These are phyloP conservation scores for Dryobotodes eremita DNA, from an alignment of 2,888 invertebrate species.

Conservation along the genomic window DNA sequence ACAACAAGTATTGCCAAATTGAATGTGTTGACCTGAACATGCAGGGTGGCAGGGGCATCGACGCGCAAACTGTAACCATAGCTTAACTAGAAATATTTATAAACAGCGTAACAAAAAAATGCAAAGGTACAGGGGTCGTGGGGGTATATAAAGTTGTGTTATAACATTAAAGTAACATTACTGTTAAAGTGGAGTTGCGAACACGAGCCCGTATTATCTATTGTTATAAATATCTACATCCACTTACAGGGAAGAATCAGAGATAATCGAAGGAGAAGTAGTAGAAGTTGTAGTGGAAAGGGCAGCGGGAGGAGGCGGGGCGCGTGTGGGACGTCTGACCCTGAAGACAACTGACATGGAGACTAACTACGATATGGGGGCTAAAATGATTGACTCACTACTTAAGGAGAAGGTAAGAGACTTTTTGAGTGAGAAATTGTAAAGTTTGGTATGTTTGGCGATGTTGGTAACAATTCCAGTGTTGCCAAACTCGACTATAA, in stretches of 20 bases:
- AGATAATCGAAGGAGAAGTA: constrained; percentile 99
- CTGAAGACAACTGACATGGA: constrained; percentile 99
- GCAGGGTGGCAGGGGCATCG: no score
- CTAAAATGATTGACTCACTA: constrained; percentile 99
- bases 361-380: constrained; percentile 99
- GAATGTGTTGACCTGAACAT: no score
- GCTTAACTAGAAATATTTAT: no score
- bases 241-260: constrained; percentile 96
- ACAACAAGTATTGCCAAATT: no score
- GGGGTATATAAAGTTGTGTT: no score
- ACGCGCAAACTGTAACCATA: no score
- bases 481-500: not conserved
- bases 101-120: no score
- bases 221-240: not conserved
- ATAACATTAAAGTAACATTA: no score
- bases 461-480: not conserved
- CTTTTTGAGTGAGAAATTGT: not conserved
- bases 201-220: no score
- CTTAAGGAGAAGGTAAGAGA: constrained; percentile 96
- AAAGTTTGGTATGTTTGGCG: constrained; percentile 20
- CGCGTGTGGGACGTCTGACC: constrained; percentile 97
- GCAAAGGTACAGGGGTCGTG: no score
- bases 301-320: constrained; percentile 94
- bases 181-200: no score
- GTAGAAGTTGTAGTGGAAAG: constrained; percentile 99